phyloP scores from a whole-genome alignment of 2,797 vertebrate species.

The Xyrichtys novacula region DNA sequence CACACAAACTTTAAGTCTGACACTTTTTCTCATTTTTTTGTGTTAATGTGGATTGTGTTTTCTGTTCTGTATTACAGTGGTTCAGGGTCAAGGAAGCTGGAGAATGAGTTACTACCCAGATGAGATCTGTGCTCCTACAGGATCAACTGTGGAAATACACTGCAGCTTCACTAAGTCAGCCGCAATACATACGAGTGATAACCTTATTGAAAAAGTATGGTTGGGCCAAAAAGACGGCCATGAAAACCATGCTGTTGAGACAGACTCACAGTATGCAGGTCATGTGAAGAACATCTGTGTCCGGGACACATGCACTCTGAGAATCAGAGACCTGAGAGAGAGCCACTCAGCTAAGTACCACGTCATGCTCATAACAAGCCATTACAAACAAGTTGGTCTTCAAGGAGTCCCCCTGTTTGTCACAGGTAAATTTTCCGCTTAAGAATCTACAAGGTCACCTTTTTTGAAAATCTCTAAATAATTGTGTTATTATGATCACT shows the following conservation, averaged over 20 bases:
- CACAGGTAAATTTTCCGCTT: slow-evolving; percentile 47
- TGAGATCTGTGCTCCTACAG: slow-evolving; percentile 8
- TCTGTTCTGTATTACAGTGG: too few species aligned
- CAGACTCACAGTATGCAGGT: slow-evolving; percentile 2
- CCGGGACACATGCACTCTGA: not conserved
- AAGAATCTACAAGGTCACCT: too few species aligned
- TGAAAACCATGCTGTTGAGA: not conserved
- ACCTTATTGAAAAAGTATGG: too few species aligned
- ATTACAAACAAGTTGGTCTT: accelerated
- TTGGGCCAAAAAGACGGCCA: too few species aligned
- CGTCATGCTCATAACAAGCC: slow-evolving; percentile 44
- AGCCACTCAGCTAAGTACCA: slow-evolving; percentile 48
- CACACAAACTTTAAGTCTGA: too few species aligned
- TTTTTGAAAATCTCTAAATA: too few species aligned
- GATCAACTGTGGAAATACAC: not conserved
- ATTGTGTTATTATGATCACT: too few species aligned
- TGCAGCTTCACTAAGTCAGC: not conserved
- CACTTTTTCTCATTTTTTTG: too few species aligned
- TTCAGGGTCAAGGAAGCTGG: too few species aligned
- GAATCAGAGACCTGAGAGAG: slow-evolving; percentile 37
- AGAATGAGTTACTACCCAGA: slow-evolving; percentile 7
- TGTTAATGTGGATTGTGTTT: too few species aligned
- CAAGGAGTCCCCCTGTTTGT: slow-evolving; percentile 36
- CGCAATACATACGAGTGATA: too few species aligned
- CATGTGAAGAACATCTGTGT: not conserved